phyloP scores from a whole-genome alignment of 2,113 vertebrate species.

The Toxostoma redivivum region DNA sequence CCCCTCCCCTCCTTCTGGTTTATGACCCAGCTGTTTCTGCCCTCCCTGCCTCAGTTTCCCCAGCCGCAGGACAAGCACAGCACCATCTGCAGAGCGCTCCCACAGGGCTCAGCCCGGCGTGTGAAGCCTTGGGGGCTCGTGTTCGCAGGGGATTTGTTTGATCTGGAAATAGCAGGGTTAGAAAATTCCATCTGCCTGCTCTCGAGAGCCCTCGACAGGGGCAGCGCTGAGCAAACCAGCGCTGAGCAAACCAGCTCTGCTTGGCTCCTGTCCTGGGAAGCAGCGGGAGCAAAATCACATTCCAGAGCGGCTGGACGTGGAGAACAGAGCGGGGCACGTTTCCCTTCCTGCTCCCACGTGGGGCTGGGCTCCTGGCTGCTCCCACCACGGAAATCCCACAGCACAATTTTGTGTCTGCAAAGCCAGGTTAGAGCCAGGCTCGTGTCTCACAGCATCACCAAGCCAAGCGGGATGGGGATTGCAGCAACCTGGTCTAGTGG shows the following conservation, averaged over 20 bases:
- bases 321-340: not conserved
- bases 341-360: not conserved
- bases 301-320: not conserved
- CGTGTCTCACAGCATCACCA: accelerated
- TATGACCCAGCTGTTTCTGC: not conserved
- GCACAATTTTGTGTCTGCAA: not conserved
- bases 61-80: not conserved
- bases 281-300: not conserved
- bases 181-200: slow-evolving; percentile 61
- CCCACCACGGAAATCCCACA: accelerated
- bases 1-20: not conserved
- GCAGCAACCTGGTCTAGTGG: not conserved
- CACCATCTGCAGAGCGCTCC: not conserved
- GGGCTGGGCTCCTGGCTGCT: not conserved
- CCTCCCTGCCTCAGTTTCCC: slow-evolving; percentile 43
- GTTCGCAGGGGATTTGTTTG: slow-evolving; percentile 53
- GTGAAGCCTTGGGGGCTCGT: slow-evolving; percentile 11
- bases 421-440: not conserved
- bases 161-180: slow-evolving; percentile 63
- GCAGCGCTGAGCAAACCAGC: not conserved
- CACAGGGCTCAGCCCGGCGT: not conserved
- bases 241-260: not conserved
- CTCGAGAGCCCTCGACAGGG: not conserved
- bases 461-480: not conserved
- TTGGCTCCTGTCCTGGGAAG: slow-evolving; percentile 14